Base-by-base conservation (phyloP, 2,797 vertebrate species). In the Typhlichthys eigenmanni region DNA sequence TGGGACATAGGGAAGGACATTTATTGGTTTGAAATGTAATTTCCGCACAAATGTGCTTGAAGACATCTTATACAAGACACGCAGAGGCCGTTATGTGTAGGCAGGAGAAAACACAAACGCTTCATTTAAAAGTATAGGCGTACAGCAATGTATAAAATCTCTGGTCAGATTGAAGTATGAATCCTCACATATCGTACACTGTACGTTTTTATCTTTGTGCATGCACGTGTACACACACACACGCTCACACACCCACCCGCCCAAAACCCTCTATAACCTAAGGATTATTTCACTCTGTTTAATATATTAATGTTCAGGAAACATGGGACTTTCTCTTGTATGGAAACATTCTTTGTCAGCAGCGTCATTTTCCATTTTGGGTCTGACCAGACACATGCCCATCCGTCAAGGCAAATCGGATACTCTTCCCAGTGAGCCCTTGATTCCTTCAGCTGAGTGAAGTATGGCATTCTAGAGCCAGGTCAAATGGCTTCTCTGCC, bases 401-500 rank as follows among this genome's bases (percentile, higher is more conserved):
- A 81, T 87, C 72, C 1, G 11, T 85, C 78, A 75, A 65, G 32
- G 29, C 45, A 11, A 56, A 68, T 76, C 60, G 64, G 56, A 62
- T 43, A 55, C 19, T 60, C 68, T 52, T 70, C 64, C 52, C 49
- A 7, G 29, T 17, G 55, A 78, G 69, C 74, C 75, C 67, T 80
- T 62, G 66, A 80, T 9, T 34, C 75, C 74, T 74, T 75, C 68
- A 70, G 19, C 17, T 62, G 56, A 51, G 68, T 81, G 74, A 80
- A 65, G 58, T 64, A 80, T 66, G 8, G 54, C 53, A 32, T n/a
- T 50, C 12, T n/a, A 58, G 29, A 66, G 49, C 47, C 34, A 0
- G 1, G 55, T 58, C 5, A 0, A 59, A 71, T 38, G 51, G 45
- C 64, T 61, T 63, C 1, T 55, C 61, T 24, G 57, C 38, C 64